Evolutionary conservation across 2,797 vertebrate species (phyloP).

Genomic region (Sternarchorhynchus goeldii): DNA sequence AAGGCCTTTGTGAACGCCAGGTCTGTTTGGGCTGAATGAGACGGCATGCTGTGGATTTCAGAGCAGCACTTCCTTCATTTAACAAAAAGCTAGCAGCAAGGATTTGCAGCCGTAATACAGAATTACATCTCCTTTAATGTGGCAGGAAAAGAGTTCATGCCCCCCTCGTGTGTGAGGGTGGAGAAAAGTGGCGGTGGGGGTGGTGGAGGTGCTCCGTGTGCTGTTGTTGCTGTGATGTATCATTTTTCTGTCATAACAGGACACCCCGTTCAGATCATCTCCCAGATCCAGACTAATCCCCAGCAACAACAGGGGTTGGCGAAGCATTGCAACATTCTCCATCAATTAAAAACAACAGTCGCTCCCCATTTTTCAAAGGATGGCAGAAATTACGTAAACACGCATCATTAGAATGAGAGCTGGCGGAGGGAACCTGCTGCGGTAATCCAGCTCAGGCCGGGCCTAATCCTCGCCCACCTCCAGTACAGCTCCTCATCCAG

Average conservation of each 20-base stretch:
- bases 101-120: slow-evolving; percentile 36
- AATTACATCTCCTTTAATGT: slow-evolving; percentile 49
- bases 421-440: slow-evolving; percentile 37
- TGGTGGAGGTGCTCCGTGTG: slow-evolving; percentile 19
- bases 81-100: slow-evolving; percentile 34
- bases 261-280: slow-evolving; percentile 56
- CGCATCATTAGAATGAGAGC: slow-evolving; percentile 54
- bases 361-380: slow-evolving; percentile 52
- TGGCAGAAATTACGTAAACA: slow-evolving; percentile 58
- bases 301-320: slow-evolving; percentile 68
- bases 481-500: slow-evolving; percentile 40
- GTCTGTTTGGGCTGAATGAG: slow-evolving; percentile 46
- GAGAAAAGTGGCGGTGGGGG: neutral
- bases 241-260: slow-evolving; percentile 56
- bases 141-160: slow-evolving; percentile 37
- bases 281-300: slow-evolving; percentile 52
- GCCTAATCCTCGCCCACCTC: slow-evolving; percentile 28
- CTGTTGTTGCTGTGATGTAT: slow-evolving; percentile 48
- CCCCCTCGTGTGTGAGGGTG: neutral
- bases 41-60: slow-evolving; percentile 26
- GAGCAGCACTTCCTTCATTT: slow-evolving; percentile 34
- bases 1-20: slow-evolving; percentile 41
- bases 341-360: slow-evolving; percentile 67
- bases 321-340: slow-evolving; percentile 73
- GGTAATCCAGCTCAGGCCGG: slow-evolving; percentile 19